These are phyloP conservation scores for Cordilura impudica DNA, from an alignment of 2,888 invertebrate genomes.

Conservation along the genomic window DNA sequence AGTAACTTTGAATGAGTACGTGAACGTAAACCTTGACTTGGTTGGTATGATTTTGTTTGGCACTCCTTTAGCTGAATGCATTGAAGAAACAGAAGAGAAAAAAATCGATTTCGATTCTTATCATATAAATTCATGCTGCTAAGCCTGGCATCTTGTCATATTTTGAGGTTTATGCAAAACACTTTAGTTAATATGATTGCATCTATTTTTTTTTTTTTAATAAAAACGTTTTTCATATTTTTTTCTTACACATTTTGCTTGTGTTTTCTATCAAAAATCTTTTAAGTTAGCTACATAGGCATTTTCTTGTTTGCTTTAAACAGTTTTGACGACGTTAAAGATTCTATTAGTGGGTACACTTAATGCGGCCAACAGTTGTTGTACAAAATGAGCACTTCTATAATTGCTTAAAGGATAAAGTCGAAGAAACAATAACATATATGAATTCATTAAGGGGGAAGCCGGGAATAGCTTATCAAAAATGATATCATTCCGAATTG, in stretches of 20 bases:
- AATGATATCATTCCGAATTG: too few species aligned
- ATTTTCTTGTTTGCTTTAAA: constrained; percentile 12
- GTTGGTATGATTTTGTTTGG: constrained; percentile 44
- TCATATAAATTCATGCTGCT: constrained; percentile 65
- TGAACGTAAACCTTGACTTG: constrained; percentile 49
- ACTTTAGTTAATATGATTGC: constrained; percentile 36
- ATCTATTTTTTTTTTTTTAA: constrained; percentile 10
- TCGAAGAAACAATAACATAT: too few species aligned
- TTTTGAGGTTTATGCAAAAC: constrained; percentile 56
- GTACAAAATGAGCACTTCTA: too few species aligned
- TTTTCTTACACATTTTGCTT: constrained; percentile 2
- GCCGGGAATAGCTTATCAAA: too few species aligned
- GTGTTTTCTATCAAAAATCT: constrained; percentile 15
- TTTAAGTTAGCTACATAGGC: constrained; percentile 35
- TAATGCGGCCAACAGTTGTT: not conserved
- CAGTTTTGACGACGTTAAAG: not conserved
- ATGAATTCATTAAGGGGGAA: too few species aligned
- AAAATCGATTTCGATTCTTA: constrained; percentile 73
- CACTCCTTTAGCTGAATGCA: constrained; percentile 47
- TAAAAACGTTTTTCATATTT: not conserved
- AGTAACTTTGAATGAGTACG: not conserved
- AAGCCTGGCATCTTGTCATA: constrained; percentile 70
- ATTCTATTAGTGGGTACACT: not conserved
- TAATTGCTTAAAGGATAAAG: not conserved
- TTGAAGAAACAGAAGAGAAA: constrained; percentile 15